Evolutionary conservation across 2,797 vertebrate species (phyloP).

Genomic region (Vireo griseus): DNA sequence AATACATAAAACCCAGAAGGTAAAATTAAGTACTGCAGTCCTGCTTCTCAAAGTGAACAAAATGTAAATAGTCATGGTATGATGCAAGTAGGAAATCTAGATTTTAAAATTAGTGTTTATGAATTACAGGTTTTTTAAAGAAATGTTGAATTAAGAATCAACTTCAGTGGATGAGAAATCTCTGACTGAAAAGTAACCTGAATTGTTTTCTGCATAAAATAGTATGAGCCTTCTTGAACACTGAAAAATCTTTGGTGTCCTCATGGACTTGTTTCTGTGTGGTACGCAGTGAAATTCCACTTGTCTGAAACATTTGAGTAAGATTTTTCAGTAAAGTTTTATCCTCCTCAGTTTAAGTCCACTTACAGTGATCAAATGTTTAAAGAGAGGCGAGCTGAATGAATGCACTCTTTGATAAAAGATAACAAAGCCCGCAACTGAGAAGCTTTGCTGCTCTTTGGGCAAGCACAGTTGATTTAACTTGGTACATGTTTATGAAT

Average conservation of each 20-base stretch:
- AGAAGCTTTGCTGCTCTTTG: constrained; percentile 48
- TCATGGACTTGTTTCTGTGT: background rate
- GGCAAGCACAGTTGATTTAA: constrained; percentile 25
- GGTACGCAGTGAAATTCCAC: background rate
- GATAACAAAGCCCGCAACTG: constrained; percentile 55
- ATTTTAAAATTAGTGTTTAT: background rate
- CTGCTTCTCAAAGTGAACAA: background rate
- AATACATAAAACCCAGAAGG: background rate
- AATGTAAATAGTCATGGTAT: background rate
- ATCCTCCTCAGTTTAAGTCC: constrained; percentile 57
- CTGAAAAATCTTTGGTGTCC: background rate
- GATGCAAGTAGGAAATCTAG: background rate
- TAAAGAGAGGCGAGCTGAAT: constrained; percentile 37
- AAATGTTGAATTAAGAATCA: background rate
- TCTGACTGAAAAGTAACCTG: background rate
- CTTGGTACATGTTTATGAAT: constrained; percentile 41
- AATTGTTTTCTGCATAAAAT: background rate
- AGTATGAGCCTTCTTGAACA: background rate
- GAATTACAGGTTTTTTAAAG: background rate
- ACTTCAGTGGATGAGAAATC: background rate
- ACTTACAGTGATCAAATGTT: constrained; percentile 52
- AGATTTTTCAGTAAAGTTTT: constrained; percentile 47
- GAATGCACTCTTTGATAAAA: constrained; percentile 64
- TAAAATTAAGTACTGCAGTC: background rate
- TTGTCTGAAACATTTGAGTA: constrained; percentile 35